Evolutionary conservation across 2,888 invertebrate genomes (phyloP), one percentile per base, ranked within the genome.

Genomic region (Drosophila macrospina): DNA sequence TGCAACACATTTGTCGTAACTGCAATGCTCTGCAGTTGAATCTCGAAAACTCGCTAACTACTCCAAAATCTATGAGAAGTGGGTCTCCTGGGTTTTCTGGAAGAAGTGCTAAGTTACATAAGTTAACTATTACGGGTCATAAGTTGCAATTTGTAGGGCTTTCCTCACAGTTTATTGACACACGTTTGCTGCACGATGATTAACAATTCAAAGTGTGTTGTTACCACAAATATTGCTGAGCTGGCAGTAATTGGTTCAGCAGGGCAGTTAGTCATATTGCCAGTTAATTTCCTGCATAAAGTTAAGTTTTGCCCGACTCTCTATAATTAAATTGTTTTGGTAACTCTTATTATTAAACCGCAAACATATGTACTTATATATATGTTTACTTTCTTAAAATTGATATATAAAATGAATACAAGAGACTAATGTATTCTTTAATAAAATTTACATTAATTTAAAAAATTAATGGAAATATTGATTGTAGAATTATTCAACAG

Each of bases 131-230:
- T 57, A 57, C 50, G 41, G 30, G 57, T n/a, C 28, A 37, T 30
- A 52, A 36, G 54, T 36, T 34, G n/a, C 36, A 30, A n/a, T 50
- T 54, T 57, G 15, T 30, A 45, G 30, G 34, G 41, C 36, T 45
- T 52, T 11, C 13, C 24, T 44, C 15, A 7, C 30, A 2, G 13
- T 26, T 32, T 64, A 52, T 55, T 64, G 65, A 48, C 60, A 60
- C 62, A 36, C n/a, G 34, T 73, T 56, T 61, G 42, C 37, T 59
- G 45, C 55, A 47, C 13, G 39, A 13, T 65, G 55, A 69, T 78
- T 79, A 69, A 50, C 26, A 65, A 65, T 76, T 65, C 59, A 65
- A 52, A 61, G 26, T 44, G 24, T 44, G 28, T 28, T 30, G 16
- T 24, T 69, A 30, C 20, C 8, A 39, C 11, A 15, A 11, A 16